Evolutionary conservation across 2,888 invertebrate genomes (phyloP), one percentile per base, ranked within the genome.

Genomic region (Odontothrips loti): DNA sequence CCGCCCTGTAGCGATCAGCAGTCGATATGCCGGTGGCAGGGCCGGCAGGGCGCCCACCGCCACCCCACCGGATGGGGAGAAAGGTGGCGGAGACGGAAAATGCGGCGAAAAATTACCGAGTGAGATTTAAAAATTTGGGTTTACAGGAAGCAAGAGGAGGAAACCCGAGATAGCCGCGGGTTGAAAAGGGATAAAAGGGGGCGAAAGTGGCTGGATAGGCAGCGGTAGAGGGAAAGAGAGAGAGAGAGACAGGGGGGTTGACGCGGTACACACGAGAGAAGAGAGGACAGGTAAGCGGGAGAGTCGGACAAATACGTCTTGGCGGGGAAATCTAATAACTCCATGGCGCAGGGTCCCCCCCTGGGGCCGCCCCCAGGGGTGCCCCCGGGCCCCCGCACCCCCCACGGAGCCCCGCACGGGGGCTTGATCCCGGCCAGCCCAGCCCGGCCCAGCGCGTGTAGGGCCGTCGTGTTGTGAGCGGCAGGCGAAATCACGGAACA

Each of bases 321-420:
- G 58, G 27, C 68, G 27, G 68, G 68, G 58, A 58, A 75, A 75
- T 75, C 68, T 75, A 75, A 75, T 75, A 75, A 75, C 68, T 27
- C 23, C 27, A 75, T 75, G 27, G 23, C 23, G 27, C 68, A 23
- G 12, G 68, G 68, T 9, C 23, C 68, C 23, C 23, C 15, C 51
- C 51, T 10, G 51, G 17, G 20, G 58, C 15, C 51, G 51, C 15
- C 51, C 12, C 15, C 51, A 8, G 51, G 51, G 51, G 51, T 12
- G 12, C 51, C 17, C 15, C 17, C 17, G 12, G 17, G 58, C 58
- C 58, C n/a, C 58, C 58, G 15, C 20, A 11, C 58, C 51, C 15
- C 58, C 58, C 11, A 27, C 9, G 68, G 63, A 75, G n/a, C 15
- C 15, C 10, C 15, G 51, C 9, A 10, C 6, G 51, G 58, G 58